These are phyloP conservation scores for Agriopis aurantiaria DNA, from an alignment of 2,888 invertebrate species.

Conservation along the genomic window DNA sequence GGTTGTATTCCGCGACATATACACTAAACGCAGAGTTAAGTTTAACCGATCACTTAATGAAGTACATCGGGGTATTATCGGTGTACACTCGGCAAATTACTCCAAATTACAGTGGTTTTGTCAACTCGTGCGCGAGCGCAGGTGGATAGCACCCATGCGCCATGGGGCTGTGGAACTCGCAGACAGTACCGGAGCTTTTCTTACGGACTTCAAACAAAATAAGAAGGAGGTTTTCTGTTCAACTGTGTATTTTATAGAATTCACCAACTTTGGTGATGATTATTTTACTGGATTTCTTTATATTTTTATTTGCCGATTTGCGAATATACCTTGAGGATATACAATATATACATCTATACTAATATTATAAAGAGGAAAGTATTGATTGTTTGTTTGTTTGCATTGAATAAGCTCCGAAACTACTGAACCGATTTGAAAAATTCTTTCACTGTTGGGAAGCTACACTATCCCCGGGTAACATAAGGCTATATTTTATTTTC, in stretches of 20 bases:
- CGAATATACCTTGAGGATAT: background rate
- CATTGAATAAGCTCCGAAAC: too few relatives aligned
- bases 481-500: too few relatives aligned
- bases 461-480: too few relatives aligned
- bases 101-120: slow-evolving; percentile 61
- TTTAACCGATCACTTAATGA: slow-evolving; percentile 38
- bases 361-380: too few relatives aligned
- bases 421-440: too few relatives aligned
- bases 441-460: too few relatives aligned
- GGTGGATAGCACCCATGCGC: slow-evolving; percentile 46
- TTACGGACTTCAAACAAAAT: background rate
- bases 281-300: background rate
- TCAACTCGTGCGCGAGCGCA: slow-evolving; percentile 54
- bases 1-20: slow-evolving; percentile 10
- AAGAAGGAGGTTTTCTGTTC: too few relatives aligned
- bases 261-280: background rate
- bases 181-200: slow-evolving; percentile 18
- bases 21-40: slow-evolving; percentile 7
- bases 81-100: slow-evolving; percentile 53
- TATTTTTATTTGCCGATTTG: too few relatives aligned
- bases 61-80: slow-evolving; percentile 36
- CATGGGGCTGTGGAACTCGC: slow-evolving; percentile 16
- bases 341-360: too few relatives aligned
- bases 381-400: too few relatives aligned
- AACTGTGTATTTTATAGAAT: background rate